phyloP scores from a whole-genome alignment of 2,888 invertebrate species.

The Dasysyrphus albostriatus region DNA sequence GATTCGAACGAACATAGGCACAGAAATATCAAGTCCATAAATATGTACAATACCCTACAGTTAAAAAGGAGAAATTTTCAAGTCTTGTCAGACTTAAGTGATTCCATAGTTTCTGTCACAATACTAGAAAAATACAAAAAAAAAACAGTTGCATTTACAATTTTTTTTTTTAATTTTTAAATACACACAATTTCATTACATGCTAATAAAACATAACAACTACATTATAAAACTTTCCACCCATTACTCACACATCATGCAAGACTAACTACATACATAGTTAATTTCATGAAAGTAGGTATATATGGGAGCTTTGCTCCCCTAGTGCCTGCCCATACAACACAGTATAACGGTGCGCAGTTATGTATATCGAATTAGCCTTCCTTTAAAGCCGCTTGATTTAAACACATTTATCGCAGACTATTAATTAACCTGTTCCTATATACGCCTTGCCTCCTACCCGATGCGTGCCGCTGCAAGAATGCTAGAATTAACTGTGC shows the following conservation, averaged over 20 bases:
- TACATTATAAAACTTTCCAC: neutral
- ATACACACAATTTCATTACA: neutral
- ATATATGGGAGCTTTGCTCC: neutral
- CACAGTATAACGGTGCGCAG: too few species aligned
- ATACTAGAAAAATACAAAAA: too few species aligned
- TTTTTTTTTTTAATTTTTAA: too few species aligned
- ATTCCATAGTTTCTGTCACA: too few species aligned
- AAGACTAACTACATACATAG: neutral
- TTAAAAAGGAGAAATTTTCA: too few species aligned
- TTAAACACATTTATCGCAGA: conserved; percentile 72
- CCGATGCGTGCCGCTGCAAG: conserved; percentile 20
- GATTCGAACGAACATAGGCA: too few species aligned
- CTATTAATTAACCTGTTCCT: conserved; percentile 67
- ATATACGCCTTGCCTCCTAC: neutral
- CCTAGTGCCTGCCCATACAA: neutral
- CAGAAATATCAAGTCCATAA: too few species aligned
- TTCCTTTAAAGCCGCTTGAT: conserved; percentile 58
- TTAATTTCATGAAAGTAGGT: too few species aligned
- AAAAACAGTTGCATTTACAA: too few species aligned
- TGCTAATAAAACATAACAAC: neutral
- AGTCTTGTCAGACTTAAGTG: too few species aligned
- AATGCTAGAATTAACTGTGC: conserved; percentile 66
- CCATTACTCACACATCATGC: conserved; percentile 4
- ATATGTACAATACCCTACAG: too few species aligned
- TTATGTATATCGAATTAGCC: conserved; percentile 10